A percentile compares a stretch with the other conserved stretches of the same genome.
Evolutionary conservation across 2,113 vertebrate species (phyloP).

Genomic region (Saguinus imperator): DNA sequence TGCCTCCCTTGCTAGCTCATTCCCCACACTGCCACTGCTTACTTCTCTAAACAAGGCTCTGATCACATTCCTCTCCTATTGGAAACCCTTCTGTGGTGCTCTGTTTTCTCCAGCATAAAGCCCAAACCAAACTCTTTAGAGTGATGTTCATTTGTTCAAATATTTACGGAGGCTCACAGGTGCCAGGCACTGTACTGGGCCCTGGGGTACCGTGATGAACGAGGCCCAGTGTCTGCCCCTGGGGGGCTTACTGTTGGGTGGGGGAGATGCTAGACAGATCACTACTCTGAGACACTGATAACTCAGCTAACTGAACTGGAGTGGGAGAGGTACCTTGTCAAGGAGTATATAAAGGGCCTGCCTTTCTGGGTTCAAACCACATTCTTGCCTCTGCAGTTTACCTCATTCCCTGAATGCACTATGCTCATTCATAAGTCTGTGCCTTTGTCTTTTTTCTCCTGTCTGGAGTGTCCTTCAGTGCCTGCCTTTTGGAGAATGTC

Average conservation of each 20-base stretch:
- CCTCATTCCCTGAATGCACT: not conserved
- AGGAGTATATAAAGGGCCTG: not conserved
- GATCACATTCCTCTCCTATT: constrained; percentile 24
- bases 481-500: not conserved
- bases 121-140: not conserved
- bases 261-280: not conserved
- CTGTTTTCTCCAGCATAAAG: not conserved
- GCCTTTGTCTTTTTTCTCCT: not conserved
- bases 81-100: constrained; percentile 16
- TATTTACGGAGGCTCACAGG: constrained; percentile 23
- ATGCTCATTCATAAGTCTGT: not conserved
- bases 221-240: constrained; percentile 6
- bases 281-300: not conserved
- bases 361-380: not conserved
- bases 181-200: constrained; percentile 45
- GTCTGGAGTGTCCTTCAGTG: not conserved
- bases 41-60: constrained; percentile 18
- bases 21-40: not conserved
- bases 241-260: not conserved
- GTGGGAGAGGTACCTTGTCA: not conserved
- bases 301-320: not conserved
- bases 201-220: not conserved
- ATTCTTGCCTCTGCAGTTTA: not conserved
- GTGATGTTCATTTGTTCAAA: constrained; percentile 18
- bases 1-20: not conserved